Percentiles rank a stretch among this genome's conserved stretches.
These are phyloP conservation scores for Drosophila santomea DNA, from an alignment of 1,140 invertebrate genomes.

Conservation along the genomic window DNA sequence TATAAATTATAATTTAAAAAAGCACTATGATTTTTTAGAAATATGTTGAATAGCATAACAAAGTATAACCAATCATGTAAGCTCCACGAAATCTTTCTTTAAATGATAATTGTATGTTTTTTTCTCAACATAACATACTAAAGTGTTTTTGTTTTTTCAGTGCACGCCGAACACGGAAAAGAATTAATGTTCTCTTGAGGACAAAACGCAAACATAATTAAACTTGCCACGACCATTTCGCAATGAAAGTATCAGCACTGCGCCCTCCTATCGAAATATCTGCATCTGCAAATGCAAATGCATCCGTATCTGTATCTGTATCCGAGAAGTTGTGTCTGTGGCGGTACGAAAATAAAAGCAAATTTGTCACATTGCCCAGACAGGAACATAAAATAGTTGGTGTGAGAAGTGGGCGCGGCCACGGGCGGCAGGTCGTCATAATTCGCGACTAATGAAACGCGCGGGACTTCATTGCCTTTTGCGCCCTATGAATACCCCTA, in stretches of 20 bases:
- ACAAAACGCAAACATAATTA: slow-evolving; percentile 79
- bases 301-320: slow-evolving; percentile 30
- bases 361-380: slow-evolving; percentile 69
- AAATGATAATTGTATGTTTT: not conserved
- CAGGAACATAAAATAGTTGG: slow-evolving; percentile 17
- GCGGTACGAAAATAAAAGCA: slow-evolving; percentile 68
- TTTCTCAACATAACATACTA: too few relatives aligned
- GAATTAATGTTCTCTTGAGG: slow-evolving; percentile 62
- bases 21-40: too few relatives aligned
- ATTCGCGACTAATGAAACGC: slow-evolving; percentile 79
- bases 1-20: too few relatives aligned
- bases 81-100: too few relatives aligned
- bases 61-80: too few relatives aligned
- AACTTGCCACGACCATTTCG: slow-evolving; percentile 71
- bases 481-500: slow-evolving; percentile 14
- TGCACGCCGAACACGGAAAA: slow-evolving; percentile 50
- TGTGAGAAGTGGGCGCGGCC: not conserved
- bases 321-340: slow-evolving; percentile 47
- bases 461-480: slow-evolving; percentile 29
- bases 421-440: slow-evolving; percentile 51
- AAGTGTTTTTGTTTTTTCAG: too few relatives aligned
- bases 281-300: slow-evolving; percentile 36
- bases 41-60: too few relatives aligned
- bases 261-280: slow-evolving; percentile 5
- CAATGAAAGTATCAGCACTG: slow-evolving; percentile 21